Evolutionary conservation across 2,888 invertebrate genomes (phyloP).

Genomic region (Ashinkailepas kermadecensis): DNA sequence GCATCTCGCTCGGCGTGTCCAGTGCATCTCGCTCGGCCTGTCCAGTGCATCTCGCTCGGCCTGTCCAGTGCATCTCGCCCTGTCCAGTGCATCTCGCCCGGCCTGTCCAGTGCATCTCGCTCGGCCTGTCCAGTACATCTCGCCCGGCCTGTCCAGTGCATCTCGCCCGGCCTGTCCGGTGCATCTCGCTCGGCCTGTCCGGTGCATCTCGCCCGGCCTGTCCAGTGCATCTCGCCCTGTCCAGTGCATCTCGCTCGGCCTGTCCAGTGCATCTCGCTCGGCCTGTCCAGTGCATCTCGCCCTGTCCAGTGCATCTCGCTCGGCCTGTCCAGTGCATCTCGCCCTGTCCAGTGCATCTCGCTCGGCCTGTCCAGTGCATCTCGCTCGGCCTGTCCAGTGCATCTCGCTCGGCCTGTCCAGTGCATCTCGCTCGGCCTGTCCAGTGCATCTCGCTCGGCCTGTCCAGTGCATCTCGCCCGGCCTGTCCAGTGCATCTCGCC

Average conservation of each 20-base stretch:
- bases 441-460: constrained; percentile 73
- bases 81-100: too few relatives aligned
- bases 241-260: too few relatives aligned
- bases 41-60: constrained; percentile 83
- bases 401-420: constrained; percentile 82
- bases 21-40: constrained; percentile 78
- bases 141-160: too few relatives aligned
- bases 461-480: constrained; percentile 91
- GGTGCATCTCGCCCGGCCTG: constrained; percentile 78
- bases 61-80: constrained; percentile 90
- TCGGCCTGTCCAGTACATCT: constrained; percentile 85
- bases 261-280: constrained; percentile 84
- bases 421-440: constrained; percentile 89
- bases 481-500: too few relatives aligned
- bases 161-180: constrained; percentile 83
- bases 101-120: constrained; percentile 89
- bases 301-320: too few relatives aligned
- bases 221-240: constrained; percentile 89
- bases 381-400: too few relatives aligned
- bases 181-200: constrained; percentile 88
- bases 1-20: constrained; percentile 88
- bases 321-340: constrained; percentile 89
- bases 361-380: constrained; percentile 85
- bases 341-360: too few relatives aligned
- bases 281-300: constrained; percentile 90